A percentile compares a stretch with the other conserved stretches of the same genome.
Conservation (phyloP, 2,888 invertebrate genomes). For the Spisula solida region DNA sequence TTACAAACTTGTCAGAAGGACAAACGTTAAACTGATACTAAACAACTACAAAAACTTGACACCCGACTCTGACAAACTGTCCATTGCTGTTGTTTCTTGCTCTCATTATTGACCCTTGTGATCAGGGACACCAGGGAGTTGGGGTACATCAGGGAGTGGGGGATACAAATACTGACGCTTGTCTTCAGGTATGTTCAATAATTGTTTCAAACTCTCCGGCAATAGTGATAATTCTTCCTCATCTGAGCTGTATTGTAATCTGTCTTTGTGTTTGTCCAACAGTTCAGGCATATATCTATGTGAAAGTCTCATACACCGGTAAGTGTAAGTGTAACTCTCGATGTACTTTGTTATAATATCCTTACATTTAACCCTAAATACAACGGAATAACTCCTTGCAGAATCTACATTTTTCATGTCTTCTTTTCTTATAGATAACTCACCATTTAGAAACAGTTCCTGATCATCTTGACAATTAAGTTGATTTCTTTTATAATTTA, state of each 20-base stretch:
- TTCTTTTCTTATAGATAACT: no score
- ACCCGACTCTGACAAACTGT: no score
- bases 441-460: not conserved
- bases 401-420: no score
- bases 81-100: no score
- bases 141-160: not conserved
- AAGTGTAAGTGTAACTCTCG: no score
- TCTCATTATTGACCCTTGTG: no score
- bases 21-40: no score
- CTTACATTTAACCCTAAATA: no score
- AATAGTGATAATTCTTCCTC: not conserved
- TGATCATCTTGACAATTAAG: not conserved
- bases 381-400: no score
- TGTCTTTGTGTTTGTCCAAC: not conserved
- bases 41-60: no score
- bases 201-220: not conserved
- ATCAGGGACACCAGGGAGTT: not conserved
- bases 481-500: not conserved
- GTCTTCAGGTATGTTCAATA: not conserved
- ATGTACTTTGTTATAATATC: no score
- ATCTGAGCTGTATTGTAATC: not conserved
- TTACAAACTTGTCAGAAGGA: no score
- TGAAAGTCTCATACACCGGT: not conserved
- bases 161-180: not conserved
- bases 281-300: not conserved